Percentiles rank a stretch among this genome's conserved stretches.
These are phyloP conservation scores for Notarius quadriscutis DNA, from an alignment of 2,113 vertebrate genomes.

Conservation along the genomic window DNA sequence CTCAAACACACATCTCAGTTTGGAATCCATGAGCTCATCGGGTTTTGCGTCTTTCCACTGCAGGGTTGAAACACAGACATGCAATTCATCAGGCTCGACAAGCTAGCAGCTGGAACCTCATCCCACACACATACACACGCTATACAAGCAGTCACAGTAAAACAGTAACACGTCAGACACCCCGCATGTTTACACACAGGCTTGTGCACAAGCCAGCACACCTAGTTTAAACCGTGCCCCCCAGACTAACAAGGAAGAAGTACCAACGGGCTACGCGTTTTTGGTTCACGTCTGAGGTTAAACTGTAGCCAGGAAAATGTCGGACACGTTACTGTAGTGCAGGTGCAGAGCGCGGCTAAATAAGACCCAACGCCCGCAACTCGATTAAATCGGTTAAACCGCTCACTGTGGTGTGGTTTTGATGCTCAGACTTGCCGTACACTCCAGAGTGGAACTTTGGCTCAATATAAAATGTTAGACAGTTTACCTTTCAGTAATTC, in stretches of 20 bases:
- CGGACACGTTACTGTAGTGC: not conserved
- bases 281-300: not conserved
- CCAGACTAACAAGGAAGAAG: not conserved
- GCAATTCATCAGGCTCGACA: constrained; percentile 60
- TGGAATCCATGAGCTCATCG: constrained; percentile 98
- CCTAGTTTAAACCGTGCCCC: not conserved
- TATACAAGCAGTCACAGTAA: not conserved
- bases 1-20: constrained; percentile 98
- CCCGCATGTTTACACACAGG: not conserved
- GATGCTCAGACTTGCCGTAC: not conserved
- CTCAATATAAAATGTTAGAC: not conserved
- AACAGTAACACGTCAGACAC: not conserved
- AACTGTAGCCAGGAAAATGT: constrained; percentile 9
- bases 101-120: constrained; percentile 56
- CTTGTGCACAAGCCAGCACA: not conserved
- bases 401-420: not conserved
- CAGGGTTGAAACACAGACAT: constrained; percentile 61
- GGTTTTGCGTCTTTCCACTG: constrained; percentile 99
- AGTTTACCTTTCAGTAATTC: not conserved
- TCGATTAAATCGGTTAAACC: not conserved
- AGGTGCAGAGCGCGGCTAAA: constrained; percentile 15
- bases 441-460: not conserved
- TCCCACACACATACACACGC: constrained; percentile 14
- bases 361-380: not conserved
- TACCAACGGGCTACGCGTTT: not conserved